Conservation (phyloP, 2,113 vertebrate species). For the Nannospalax galili region DNA sequence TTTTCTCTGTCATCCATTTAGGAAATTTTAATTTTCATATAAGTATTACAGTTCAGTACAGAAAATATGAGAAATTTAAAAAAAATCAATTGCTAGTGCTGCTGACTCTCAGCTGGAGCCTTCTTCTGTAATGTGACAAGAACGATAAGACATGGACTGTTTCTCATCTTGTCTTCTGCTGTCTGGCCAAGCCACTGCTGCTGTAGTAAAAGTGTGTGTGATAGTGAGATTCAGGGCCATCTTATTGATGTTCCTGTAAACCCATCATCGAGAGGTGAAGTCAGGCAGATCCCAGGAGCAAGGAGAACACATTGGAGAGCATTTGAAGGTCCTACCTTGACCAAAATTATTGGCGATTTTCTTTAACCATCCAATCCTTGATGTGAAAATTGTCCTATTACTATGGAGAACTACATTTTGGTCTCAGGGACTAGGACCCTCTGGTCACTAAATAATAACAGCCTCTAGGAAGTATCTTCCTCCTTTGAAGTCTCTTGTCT, state of each 20-base stretch:
- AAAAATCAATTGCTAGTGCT: background rate
- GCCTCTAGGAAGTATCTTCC: background rate
- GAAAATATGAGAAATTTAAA: background rate
- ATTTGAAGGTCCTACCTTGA: background rate
- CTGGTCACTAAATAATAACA: background rate
- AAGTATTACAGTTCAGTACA: background rate
- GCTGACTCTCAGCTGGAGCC: background rate
- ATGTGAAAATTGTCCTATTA: background rate
- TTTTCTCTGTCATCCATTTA: background rate
- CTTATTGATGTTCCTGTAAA: no score
- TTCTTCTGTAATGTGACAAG: background rate
- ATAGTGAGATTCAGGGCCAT: background rate
- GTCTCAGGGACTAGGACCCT: background rate
- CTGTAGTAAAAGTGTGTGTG: background rate
- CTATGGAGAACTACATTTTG: background rate
- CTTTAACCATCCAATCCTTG: background rate
- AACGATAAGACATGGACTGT: background rate
- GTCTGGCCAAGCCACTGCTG: background rate
- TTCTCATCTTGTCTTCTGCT: background rate
- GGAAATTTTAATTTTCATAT: background rate
- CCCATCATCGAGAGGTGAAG: no score
- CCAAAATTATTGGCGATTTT: constrained; percentile 18
- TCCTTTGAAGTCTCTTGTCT: background rate
- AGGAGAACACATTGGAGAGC: no score
- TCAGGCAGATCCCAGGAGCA: no score